Evolutionary conservation across 2,113 vertebrate genomes (phyloP).

Genomic region (Prunella himalayana): DNA sequence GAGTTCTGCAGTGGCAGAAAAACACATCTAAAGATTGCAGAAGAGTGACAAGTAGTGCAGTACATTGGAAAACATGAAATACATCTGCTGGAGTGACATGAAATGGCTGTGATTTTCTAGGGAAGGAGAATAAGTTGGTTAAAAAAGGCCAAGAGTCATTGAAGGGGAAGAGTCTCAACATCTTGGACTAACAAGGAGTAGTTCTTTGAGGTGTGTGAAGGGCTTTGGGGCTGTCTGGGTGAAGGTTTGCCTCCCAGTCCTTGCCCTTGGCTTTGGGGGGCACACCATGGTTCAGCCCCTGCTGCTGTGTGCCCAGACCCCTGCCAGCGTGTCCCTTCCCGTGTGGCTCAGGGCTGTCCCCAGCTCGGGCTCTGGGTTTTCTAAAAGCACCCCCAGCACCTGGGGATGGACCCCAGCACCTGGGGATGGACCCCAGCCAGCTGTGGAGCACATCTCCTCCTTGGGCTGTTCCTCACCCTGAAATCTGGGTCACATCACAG

Average conservation of each 20-base stretch:
- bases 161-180: not conserved
- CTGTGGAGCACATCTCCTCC: not conserved
- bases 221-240: not conserved
- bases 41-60: not conserved
- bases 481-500: not conserved
- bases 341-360: not conserved
- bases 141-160: not conserved
- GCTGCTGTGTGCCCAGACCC: not conserved
- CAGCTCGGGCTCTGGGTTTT: fast-evolving
- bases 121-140: not conserved
- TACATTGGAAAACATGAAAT: not conserved
- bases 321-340: fast-evolving
- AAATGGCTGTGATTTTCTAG: not conserved
- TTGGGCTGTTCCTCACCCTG: not conserved
- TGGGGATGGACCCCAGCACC: too few relatives aligned
- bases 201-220: not conserved
- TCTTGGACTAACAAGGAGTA: not conserved
- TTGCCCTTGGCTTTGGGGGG: fast-evolving
- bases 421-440: not conserved
- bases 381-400: not conserved
- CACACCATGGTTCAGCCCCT: fast-evolving
- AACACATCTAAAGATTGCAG: not conserved
- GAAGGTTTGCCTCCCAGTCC: not conserved
- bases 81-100: not conserved
- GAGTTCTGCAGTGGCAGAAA: not conserved